Evolutionary conservation across 2,888 invertebrate species (phyloP).

Genomic region (Agrotis ipsilon): DNA sequence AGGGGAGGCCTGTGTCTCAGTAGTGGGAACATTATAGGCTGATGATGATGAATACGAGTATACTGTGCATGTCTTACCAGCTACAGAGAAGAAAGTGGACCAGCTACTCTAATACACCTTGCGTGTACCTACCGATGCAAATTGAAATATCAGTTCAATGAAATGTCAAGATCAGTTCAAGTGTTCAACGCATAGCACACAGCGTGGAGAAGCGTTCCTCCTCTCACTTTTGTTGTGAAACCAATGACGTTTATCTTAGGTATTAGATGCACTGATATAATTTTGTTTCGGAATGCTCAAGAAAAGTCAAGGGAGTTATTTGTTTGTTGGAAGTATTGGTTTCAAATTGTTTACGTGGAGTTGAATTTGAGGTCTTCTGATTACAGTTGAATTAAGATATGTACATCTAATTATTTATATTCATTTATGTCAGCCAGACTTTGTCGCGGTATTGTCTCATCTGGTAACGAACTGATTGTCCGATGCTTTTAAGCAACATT

Average conservation of each 20-base stretch:
- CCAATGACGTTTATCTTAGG: slow-evolving; percentile 63
- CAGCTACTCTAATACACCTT: slow-evolving; percentile 45
- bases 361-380: no score
- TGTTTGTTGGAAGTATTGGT: not conserved
- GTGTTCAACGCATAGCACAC: slow-evolving; percentile 67
- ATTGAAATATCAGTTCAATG: slow-evolving; percentile 73
- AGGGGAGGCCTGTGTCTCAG: no score
- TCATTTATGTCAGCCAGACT: no score
- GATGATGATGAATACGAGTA: no score
- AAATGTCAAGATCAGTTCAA: slow-evolving; percentile 86
- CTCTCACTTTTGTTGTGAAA: slow-evolving; percentile 82
- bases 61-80: no score
- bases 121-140: slow-evolving; percentile 64
- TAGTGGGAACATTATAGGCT: no score
- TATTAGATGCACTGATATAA: slow-evolving; percentile 50
- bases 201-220: slow-evolving; percentile 73
- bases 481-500: no score
- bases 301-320: slow-evolving; percentile 36
- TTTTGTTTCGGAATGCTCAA: slow-evolving; percentile 26
- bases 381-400: no score
- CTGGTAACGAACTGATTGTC: no score
- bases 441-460: no score
- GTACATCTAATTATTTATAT: no score
- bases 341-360: not conserved
- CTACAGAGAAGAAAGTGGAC: slow-evolving; percentile 59